Evolutionary conservation across 2,888 invertebrate species (phyloP).

Genomic region (Mactromeris polynyma): DNA sequence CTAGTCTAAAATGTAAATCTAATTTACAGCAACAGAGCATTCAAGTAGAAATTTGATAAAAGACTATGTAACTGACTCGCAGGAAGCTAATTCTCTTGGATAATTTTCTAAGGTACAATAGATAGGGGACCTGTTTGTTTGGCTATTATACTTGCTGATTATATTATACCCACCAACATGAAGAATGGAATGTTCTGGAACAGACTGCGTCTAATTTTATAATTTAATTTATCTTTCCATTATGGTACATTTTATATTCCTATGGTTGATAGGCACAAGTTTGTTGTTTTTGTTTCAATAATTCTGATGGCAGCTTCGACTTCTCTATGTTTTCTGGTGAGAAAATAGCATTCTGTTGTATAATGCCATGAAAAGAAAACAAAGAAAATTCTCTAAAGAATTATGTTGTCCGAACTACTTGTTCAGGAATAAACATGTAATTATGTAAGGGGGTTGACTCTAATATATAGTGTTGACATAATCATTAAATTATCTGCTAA

Average conservation of each 20-base stretch:
- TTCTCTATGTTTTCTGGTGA: no score
- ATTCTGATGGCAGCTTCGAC: not conserved
- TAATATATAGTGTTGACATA: no score
- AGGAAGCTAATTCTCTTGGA: not conserved
- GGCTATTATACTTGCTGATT: no score
- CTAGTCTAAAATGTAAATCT: no score
- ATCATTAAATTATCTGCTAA: no score
- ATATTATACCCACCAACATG: not conserved
- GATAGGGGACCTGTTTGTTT: not conserved
- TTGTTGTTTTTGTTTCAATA: not conserved
- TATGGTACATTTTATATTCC: not conserved
- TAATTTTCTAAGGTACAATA: not conserved
- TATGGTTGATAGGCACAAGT: not conserved
- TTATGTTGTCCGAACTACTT: no score
- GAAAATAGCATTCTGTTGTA: not conserved
- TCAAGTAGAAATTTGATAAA: no score
- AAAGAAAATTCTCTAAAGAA: no score
- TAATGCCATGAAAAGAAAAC: not conserved
- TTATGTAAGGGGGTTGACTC: no score
- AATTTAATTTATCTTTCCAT: not conserved
- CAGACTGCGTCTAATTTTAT: not conserved
- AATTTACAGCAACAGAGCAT: no score
- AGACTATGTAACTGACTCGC: no score
- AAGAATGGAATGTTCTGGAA: not conserved
- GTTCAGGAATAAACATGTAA: no score